Evolutionary conservation across 1,140 invertebrate genomes (phyloP).

Genomic region (Portunus trituberculatus): DNA sequence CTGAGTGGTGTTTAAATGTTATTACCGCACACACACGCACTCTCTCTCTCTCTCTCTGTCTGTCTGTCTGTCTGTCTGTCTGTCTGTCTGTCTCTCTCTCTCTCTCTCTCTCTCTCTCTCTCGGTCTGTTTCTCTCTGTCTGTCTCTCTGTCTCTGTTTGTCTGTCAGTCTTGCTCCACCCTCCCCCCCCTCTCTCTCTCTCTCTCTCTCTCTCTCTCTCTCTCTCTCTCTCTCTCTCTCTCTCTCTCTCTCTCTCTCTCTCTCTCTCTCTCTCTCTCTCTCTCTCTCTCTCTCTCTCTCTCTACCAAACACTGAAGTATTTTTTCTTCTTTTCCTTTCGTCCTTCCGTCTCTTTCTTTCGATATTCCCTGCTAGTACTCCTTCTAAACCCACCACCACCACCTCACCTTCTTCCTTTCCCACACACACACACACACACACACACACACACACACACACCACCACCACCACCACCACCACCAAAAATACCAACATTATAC

Average conservation of each 20-base stretch:
- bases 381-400: background rate
- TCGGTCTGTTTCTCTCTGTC: background rate
- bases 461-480: background rate
- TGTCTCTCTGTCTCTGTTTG: conserved; percentile 37
- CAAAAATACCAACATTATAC: background rate
- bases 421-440: background rate
- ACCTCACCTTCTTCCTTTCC: background rate
- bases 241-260: conserved; percentile 39
- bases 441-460: background rate
- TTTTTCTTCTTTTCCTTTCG: background rate
- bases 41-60: background rate
- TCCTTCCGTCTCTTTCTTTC: background rate
- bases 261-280: background rate
- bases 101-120: conserved; percentile 31
- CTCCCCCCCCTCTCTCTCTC: background rate
- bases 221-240: conserved; percentile 42
- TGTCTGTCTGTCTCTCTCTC: background rate
- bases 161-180: background rate
- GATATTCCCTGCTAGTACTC: background rate
- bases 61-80: conserved; percentile 35
- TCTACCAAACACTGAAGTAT: background rate
- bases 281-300: background rate
- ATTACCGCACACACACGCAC: too few species aligned
- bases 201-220: conserved; percentile 45
- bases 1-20: too few species aligned